Conservation (phyloP, 2,888 invertebrate genomes). For the Polietes domitor region DNA sequence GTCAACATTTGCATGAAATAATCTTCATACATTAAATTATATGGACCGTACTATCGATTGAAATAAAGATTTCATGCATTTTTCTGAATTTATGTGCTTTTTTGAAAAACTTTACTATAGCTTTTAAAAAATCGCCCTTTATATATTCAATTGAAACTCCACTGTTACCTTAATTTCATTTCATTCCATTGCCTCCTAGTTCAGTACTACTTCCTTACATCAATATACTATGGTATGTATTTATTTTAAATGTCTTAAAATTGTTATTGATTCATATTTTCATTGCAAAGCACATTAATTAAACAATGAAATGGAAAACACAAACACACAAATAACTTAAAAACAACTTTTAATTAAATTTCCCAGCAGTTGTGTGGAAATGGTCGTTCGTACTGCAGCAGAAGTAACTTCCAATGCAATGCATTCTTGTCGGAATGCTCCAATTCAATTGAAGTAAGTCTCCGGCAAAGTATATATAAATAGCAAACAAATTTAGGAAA, state of each 20-base stretch:
- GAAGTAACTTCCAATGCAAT: conserved; percentile 44
- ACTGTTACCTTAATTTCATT: too few species aligned
- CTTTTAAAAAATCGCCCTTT: too few species aligned
- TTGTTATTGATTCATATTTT: not conserved
- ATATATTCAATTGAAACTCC: too few species aligned
- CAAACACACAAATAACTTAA: not conserved
- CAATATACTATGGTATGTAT: not conserved
- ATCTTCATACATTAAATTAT: too few species aligned
- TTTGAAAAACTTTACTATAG: too few species aligned
- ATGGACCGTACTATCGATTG: too few species aligned
- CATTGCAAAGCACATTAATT: not conserved
- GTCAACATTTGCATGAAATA: too few species aligned
- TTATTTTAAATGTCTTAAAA: conserved; percentile 8
- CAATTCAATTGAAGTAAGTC: conserved; percentile 54
- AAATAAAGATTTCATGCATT: too few species aligned
- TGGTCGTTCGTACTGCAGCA: conserved; percentile 13
- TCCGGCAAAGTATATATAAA: conserved; percentile 55
- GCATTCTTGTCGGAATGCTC: conserved; percentile 29
- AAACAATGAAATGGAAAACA: conserved; percentile 19
- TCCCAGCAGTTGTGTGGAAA: conserved; percentile 57
- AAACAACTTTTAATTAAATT: conserved; percentile 63
- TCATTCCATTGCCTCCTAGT: not conserved
- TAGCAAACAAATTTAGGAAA: conserved; percentile 70
- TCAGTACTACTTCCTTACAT: conserved; percentile 3
- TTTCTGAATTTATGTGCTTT: too few species aligned